A percentile compares a stretch with the other conserved stretches of the same genome.
Evolutionary conservation across 92 coral and sea anemone species (phyloP).

Genomic region (Blastomussa wellsi): DNA sequence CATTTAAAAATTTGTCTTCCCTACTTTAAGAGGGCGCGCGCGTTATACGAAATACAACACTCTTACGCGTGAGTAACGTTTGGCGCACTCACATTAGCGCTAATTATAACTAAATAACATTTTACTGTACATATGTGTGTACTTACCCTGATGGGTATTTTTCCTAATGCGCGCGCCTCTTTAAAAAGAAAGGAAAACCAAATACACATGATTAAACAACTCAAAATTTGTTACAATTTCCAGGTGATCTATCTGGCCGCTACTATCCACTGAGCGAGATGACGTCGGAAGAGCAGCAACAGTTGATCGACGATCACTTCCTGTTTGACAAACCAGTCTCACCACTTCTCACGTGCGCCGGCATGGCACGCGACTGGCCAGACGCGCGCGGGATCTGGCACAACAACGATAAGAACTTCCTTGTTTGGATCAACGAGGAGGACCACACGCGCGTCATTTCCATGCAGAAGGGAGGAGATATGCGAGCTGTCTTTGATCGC

Average conservation of each 20-base stretch:
- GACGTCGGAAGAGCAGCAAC: slow-evolving; percentile 91
- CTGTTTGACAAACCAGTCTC: slow-evolving; percentile 99
- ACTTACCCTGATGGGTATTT: neutral
- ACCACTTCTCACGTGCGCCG: slow-evolving; percentile 97
- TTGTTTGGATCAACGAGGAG: slow-evolving; percentile 97
- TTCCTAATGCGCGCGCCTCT: neutral
- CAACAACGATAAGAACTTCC: slow-evolving; percentile 89
- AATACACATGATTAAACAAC: neutral
- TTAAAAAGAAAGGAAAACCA: neutral
- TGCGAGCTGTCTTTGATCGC: slow-evolving; percentile 89
- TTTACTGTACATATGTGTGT: too few species aligned
- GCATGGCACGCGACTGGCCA: slow-evolving; percentile 99
- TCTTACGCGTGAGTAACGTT: too few species aligned
- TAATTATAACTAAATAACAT: too few species aligned
- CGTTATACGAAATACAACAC: neutral
- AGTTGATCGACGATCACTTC: slow-evolving; percentile 93
- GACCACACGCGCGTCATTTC: slow-evolving; percentile 97
- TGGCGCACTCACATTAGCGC: too few species aligned
- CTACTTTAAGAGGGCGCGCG: neutral
- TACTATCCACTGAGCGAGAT: slow-evolving; percentile 90
- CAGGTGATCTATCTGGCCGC: slow-evolving; percentile 87
- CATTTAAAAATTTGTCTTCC: neutral
- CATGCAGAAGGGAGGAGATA: slow-evolving; percentile 93
- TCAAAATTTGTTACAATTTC: neutral
- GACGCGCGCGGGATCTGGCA: slow-evolving; percentile 99